These are phyloP conservation scores for Cisticola juncidis DNA, from an alignment of 2,113 vertebrate genomes.

Conservation along the genomic window DNA sequence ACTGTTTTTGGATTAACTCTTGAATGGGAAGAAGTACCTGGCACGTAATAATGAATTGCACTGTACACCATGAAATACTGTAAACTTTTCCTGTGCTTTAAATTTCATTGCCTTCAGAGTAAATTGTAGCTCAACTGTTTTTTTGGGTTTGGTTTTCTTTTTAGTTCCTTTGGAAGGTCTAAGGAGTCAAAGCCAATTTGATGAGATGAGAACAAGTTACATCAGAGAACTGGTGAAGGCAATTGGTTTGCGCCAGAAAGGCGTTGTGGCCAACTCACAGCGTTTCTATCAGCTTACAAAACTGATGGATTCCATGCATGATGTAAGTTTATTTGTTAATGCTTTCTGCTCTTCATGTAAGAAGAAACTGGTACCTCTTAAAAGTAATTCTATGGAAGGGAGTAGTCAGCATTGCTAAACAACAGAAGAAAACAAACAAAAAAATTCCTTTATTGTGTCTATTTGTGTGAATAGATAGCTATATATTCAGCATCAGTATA, in stretches of 20 bases:
- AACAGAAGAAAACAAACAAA: neutral
- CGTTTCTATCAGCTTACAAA: constrained; percentile 97
- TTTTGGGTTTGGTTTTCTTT: neutral
- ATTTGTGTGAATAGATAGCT: neutral
- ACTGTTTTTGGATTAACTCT: neutral
- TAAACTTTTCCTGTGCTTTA: neutral
- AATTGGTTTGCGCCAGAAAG: constrained; percentile 88
- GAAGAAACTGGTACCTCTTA: neutral
- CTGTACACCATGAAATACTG: neutral
- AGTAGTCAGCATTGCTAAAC: neutral
- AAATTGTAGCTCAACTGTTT: neutral
- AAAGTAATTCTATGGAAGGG: neutral
- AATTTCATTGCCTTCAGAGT: neutral
- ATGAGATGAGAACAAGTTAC: constrained; percentile 96
- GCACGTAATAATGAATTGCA: neutral
- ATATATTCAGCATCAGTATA: neutral
- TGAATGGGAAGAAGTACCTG: neutral
- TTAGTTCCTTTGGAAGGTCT: constrained; percentile 95
- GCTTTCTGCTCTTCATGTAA: neutral
- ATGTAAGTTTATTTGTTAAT: constrained; percentile 77
- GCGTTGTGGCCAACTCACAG: constrained; percentile 87
- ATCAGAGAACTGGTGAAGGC: constrained; percentile 91
- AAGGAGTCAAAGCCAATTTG: constrained; percentile 91
- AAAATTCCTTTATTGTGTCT: neutral
- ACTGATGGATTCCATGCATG: constrained; percentile 93